Percentiles rank a stretch among this genome's conserved stretches.
phyloP scores from a whole-genome alignment of 2,797 vertebrate genomes.

The Spizella passerina region DNA sequence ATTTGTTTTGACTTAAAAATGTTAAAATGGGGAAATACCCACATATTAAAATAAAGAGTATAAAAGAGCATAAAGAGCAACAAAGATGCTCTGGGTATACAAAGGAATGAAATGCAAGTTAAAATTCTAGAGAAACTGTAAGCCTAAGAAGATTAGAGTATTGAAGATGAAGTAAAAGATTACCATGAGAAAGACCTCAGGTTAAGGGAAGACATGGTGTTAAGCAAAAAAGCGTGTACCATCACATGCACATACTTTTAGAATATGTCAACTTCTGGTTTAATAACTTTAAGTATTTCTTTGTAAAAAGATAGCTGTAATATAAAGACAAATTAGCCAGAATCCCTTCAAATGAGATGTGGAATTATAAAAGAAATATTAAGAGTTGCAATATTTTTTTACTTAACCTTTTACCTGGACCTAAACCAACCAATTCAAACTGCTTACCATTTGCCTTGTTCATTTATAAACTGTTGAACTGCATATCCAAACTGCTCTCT shows the following conservation, averaged over 20 bases:
- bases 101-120: not conserved
- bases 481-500: slow-evolving; percentile 88
- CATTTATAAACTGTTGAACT: slow-evolving; percentile 84
- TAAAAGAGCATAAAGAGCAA: not conserved
- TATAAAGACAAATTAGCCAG: not conserved
- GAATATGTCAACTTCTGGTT: not conserved
- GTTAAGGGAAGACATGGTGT: not conserved
- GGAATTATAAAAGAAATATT: not conserved
- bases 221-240: not conserved
- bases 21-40: not conserved
- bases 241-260: not conserved
- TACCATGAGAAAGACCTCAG: not conserved
- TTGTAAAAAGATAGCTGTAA: not conserved
- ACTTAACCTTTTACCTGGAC: not conserved
- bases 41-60: too few species aligned
- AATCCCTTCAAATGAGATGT: not conserved
- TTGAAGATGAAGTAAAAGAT: not conserved
- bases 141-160: not conserved
- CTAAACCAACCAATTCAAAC: not conserved
- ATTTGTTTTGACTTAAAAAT: not conserved
- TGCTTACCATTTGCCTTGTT: slow-evolving; percentile 88
- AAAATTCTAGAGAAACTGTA: not conserved
- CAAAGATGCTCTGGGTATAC: not conserved
- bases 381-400: not conserved
- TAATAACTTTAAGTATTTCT: not conserved